These are phyloP conservation scores for Leptosomus discolor DNA, from an alignment of 2,113 vertebrate genomes.

Conservation along the genomic window DNA sequence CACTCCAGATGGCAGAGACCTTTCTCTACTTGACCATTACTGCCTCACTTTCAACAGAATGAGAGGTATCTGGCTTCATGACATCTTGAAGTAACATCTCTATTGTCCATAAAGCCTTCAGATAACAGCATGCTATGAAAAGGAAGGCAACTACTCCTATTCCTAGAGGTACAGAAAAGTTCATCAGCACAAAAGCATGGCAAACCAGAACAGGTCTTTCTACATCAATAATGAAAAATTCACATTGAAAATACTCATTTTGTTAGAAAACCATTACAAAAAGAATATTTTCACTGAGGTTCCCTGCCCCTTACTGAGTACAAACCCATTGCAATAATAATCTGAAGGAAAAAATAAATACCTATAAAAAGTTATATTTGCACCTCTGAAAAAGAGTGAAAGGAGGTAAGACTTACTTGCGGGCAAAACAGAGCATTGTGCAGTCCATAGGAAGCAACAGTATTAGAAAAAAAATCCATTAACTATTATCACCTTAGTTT, in stretches of 20 bases:
- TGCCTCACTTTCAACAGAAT: conserved; percentile 16
- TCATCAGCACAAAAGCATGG: background rate
- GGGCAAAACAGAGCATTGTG: background rate
- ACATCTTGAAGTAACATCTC: background rate
- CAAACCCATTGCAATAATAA: background rate
- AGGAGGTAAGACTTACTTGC: background rate
- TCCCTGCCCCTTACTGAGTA: background rate
- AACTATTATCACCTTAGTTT: background rate
- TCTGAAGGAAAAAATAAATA: background rate
- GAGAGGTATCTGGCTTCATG: background rate
- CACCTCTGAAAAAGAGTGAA: background rate
- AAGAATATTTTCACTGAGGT: conserved; percentile 7
- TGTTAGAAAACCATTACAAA: background rate
- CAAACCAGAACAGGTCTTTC: background rate
- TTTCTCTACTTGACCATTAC: background rate
- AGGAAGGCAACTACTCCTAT: conserved; percentile 17
- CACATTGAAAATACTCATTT: conserved; percentile 1
- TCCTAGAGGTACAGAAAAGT: conserved; percentile 29
- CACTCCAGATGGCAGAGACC: background rate
- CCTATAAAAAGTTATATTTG: background rate
- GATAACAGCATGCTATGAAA: conserved; percentile 1
- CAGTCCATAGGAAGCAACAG: background rate
- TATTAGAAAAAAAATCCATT: background rate
- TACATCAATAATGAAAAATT: background rate
- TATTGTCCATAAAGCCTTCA: background rate